Percentiles rank a stretch among this genome's conserved stretches.
These are phyloP conservation scores for Caprella mutica DNA, from an alignment of 2,888 invertebrate species.

Conservation along the genomic window DNA sequence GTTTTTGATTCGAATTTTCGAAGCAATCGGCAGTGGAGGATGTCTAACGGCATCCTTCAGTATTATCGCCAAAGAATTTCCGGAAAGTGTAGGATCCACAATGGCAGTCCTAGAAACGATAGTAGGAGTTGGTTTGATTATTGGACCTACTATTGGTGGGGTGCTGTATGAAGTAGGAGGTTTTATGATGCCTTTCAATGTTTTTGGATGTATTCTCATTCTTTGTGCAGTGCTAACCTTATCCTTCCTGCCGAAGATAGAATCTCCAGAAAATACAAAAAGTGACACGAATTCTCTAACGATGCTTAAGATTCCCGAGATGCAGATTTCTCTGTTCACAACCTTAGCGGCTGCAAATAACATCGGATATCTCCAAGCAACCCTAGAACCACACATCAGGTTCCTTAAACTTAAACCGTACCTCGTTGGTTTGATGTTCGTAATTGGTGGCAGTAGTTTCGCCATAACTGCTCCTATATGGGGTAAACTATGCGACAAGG, in stretches of 20 bases:
- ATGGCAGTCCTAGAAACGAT: conserved; percentile 77
- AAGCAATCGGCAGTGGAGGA: conserved; percentile 43
- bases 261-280: conserved; percentile 8
- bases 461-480: conserved; percentile 64
- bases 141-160: conserved; percentile 81
- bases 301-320: conserved; percentile 59
- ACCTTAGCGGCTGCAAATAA: conserved; percentile 67
- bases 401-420: conserved; percentile 51
- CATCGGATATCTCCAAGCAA: conserved; percentile 77
- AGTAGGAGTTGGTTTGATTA: conserved; percentile 74
- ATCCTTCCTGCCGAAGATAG: conserved; percentile 51
- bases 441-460: conserved; percentile 69
- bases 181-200: conserved; percentile 66
- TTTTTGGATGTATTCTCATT: conserved; percentile 62
- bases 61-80: conserved; percentile 44
- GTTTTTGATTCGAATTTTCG: conserved; percentile 43
- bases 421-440: conserved; percentile 64
- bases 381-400: conserved; percentile 74
- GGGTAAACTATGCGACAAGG: conserved; percentile 68
- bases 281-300: conserved; percentile 44
- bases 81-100: conserved; percentile 68
- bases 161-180: conserved; percentile 67
- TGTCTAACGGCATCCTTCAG: conserved; percentile 43
- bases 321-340: conserved; percentile 56
- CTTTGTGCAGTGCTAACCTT: conserved; percentile 62